Evolutionary conservation across 2,797 vertebrate genomes (phyloP).

Genomic region (Sebastes steindachneri): DNA sequence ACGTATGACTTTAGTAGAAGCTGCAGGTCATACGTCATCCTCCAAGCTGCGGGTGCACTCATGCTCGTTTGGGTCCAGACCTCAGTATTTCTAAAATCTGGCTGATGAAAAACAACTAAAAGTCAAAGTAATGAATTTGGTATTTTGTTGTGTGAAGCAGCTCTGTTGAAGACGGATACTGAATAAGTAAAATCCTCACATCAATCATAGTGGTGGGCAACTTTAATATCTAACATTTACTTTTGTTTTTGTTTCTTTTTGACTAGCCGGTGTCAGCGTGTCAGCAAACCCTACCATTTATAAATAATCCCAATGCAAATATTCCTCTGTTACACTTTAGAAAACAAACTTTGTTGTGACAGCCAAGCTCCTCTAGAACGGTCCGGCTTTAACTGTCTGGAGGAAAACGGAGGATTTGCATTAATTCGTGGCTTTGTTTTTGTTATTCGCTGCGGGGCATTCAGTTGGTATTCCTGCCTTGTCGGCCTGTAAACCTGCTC

Average conservation of each 20-base stretch:
- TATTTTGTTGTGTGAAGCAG: background rate
- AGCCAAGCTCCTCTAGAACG: constrained; percentile 18
- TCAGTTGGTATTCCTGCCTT: constrained; percentile 33
- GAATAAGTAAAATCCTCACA: constrained; percentile 3
- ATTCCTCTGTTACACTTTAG: background rate
- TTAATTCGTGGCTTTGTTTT: constrained; percentile 53
- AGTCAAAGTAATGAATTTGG: background rate
- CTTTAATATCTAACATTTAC: background rate
- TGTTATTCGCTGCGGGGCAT: constrained; percentile 56
- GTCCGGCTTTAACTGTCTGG: constrained; percentile 17
- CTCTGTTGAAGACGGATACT: background rate
- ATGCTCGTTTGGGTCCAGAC: background rate
- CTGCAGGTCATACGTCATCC: too few species aligned
- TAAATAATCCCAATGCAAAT: constrained; percentile 48
- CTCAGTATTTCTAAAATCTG: background rate
- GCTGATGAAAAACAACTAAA: background rate
- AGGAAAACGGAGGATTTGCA: constrained; percentile 49
- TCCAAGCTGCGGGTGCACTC: too few species aligned
- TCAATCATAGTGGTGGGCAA: background rate
- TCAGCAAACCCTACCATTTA: constrained; percentile 17
- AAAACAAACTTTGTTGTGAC: constrained; percentile 35
- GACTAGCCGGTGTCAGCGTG: background rate
- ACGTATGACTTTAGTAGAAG: too few species aligned
- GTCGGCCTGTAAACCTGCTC: constrained; percentile 3
- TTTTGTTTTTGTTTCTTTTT: background rate